These are phyloP conservation scores for Pelodytes ibericus DNA, from an alignment of 2,797 vertebrate species.

Conservation along the genomic window DNA sequence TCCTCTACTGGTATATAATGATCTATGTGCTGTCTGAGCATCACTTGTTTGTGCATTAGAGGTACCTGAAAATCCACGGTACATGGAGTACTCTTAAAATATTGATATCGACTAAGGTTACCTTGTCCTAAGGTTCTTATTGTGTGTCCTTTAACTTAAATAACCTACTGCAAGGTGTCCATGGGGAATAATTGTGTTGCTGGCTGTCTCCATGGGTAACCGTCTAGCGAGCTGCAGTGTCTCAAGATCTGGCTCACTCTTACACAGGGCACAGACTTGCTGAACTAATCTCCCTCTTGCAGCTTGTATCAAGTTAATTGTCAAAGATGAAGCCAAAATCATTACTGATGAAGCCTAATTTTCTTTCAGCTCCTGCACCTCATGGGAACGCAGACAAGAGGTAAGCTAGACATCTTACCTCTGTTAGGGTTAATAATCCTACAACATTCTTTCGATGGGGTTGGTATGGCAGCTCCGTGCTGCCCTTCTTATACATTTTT, in stretches of 20 bases:
- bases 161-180: not conserved
- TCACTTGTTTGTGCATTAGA: not conserved
- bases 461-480: no score
- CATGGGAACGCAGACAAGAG: not conserved
- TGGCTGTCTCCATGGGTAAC: conserved; percentile 27
- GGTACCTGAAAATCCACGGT: no score
- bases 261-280: not conserved
- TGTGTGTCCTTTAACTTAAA: conserved; percentile 8
- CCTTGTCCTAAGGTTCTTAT: not conserved
- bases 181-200: conserved; percentile 14
- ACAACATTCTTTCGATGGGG: no score
- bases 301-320: no score
- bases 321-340: not conserved
- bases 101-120: not conserved
- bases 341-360: not conserved
- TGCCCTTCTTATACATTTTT: no score
- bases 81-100: not conserved
- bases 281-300: not conserved
- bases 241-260: not conserved
- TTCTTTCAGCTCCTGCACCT: conserved; percentile 21
- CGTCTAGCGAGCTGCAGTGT: not conserved
- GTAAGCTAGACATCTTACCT: not conserved
- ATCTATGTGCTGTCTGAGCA: not conserved
- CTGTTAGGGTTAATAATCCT: no score
- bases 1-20: conserved; percentile 69